Base-by-base conservation (phyloP, 2,113 vertebrate species). In the Calyptommatus sinebrachiatus region DNA sequence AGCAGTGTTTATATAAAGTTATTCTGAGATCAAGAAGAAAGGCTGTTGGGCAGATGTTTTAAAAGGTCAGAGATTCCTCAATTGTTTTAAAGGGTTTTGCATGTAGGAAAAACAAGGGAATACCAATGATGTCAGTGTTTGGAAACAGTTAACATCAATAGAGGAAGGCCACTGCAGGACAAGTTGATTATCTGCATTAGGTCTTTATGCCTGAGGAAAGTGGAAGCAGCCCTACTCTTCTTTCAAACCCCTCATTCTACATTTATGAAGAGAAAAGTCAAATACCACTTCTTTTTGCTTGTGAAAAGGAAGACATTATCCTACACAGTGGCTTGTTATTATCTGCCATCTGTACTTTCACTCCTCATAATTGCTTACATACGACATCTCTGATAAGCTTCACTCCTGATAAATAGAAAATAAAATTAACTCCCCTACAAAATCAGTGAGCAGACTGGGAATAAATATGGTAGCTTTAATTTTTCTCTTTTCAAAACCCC, bases 361-460 rank as follows among this genome's bases (percentile, higher is more conserved):
- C 79, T 90, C 89, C 84, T 89, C 72, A 77, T 94, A 95, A 95
- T 94, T 91, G 86, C 89, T 93, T 91, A 89, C 84, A 92, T 92
- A 90, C 76, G 5, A n/a, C 62, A 0, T 87, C 86, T 93, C 88
- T 93, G 88, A 93, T 92, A 93, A 92, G 90, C 81, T 86, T 88
- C 92, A 90, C 85, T 95, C 88, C 89, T n/a, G 81, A 94, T 92
- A 94, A 92, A 92, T 85, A 94, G 89, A 92, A 95, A 96, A 94
- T 94, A 94, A 94, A 94, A 94, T 94, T 90, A 95, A 94, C 89
- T 93, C 78, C 90, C 84, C 57, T 86, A 83, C 81, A 90, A 89
- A 86, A 93, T 89, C 87, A 90, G 87, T 91, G 80, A 89, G 84
- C 79, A 93, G 80, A 81, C 78, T 91, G 86, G 76, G 76, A 93